Conservation (phyloP, 2,797 vertebrate genomes). For the Muscicapa comitata region DNA sequence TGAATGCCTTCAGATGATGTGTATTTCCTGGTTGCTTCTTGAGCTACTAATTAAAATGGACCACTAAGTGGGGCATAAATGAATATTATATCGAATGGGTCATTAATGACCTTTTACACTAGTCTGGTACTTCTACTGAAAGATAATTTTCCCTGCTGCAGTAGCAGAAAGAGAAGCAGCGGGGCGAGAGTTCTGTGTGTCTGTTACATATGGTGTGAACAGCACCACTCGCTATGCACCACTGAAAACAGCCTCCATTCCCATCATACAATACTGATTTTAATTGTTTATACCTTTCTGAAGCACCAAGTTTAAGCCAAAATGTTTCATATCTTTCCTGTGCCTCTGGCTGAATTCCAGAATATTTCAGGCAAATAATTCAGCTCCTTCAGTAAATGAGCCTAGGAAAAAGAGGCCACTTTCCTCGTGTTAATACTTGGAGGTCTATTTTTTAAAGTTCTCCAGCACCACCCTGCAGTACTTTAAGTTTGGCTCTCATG, state of each 20-base stretch:
- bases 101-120: not conserved
- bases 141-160: not conserved
- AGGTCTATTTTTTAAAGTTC: not conserved
- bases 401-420: not conserved
- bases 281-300: not conserved
- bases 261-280: not conserved
- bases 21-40: not conserved
- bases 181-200: not conserved
- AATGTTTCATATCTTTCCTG: not conserved
- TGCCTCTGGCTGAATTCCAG: not conserved
- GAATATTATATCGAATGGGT: not conserved
- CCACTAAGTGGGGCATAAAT: not conserved
- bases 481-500: not conserved
- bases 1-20: not conserved
- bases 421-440: not conserved
- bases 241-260: not conserved
- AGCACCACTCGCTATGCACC: not conserved
- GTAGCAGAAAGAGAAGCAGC: not conserved
- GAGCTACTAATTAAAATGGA: not conserved
- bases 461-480: not conserved
- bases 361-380: not conserved
- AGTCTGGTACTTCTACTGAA: not conserved
- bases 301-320: not conserved
- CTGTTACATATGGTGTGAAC: not conserved
- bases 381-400: not conserved